A percentile compares a stretch with the other conserved stretches of the same genome.
Conservation (phyloP, 2,113 vertebrate species). For the Rana temporaria region DNA sequence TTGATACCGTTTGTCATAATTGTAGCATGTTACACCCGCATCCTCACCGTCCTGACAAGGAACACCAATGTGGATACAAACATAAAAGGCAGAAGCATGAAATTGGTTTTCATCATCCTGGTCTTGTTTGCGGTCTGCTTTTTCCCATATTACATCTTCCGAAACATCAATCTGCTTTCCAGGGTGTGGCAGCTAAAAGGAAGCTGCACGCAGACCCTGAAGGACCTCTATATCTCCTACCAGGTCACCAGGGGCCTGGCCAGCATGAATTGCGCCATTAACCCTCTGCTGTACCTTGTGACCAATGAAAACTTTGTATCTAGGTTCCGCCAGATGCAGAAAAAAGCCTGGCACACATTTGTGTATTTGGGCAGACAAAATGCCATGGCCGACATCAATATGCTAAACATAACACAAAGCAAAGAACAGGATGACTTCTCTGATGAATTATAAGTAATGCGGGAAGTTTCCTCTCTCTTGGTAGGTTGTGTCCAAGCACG, state of each 20-base stretch:
- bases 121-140: slow-evolving; percentile 81
- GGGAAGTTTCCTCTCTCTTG: no score
- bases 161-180: slow-evolving; percentile 76
- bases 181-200: slow-evolving; percentile 61
- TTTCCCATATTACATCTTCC: slow-evolving; percentile 78
- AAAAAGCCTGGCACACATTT: slow-evolving; percentile 13
- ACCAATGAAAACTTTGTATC: slow-evolving; percentile 62
- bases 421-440: slow-evolving; percentile 49
- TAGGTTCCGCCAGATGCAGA: slow-evolving; percentile 46
- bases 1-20: slow-evolving; percentile 74
- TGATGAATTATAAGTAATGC: slow-evolving; percentile 57
- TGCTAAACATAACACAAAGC: background rate
- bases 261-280: slow-evolving; percentile 80
- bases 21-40: slow-evolving; percentile 76
- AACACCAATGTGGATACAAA: slow-evolving; percentile 62
- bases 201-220: slow-evolving; percentile 60
- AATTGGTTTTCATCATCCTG: slow-evolving; percentile 71
- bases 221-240: slow-evolving; percentile 70
- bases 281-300: slow-evolving; percentile 79
- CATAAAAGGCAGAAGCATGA: slow-evolving; percentile 71
- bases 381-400: slow-evolving; percentile 10
- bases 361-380: background rate
- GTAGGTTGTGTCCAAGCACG: no score
- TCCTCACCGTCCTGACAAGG: slow-evolving; percentile 68
- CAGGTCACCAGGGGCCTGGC: slow-evolving; percentile 78